phyloP scores from a whole-genome alignment of 2,797 vertebrate species.

The Mastacembelus armatus region DNA sequence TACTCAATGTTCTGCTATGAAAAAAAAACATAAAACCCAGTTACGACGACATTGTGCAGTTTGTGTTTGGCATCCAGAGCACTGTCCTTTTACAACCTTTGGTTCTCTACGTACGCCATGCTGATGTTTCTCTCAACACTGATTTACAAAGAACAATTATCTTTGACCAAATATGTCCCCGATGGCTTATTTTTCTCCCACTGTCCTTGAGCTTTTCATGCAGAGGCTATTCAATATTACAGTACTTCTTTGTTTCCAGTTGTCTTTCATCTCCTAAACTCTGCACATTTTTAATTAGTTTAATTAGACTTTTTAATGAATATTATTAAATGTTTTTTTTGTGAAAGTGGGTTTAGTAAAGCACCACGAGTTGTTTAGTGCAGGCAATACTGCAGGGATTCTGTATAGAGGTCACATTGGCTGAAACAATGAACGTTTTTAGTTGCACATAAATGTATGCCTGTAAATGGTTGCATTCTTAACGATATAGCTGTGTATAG shows the following conservation, averaged over 20 bases:
- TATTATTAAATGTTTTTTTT: no score
- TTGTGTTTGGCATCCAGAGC: background rate
- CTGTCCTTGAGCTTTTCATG: constrained; percentile 55
- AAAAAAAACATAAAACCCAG: background rate
- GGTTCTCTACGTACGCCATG: background rate
- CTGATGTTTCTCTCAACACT: constrained; percentile 32
- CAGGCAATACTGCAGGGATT: background rate
- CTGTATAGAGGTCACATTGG: background rate
- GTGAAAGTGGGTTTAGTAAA: no score
- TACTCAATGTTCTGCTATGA: background rate
- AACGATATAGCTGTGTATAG: no score
- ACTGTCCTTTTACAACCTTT: background rate
- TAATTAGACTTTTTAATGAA: constrained; percentile 1
- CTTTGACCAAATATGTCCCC: constrained; percentile 36
- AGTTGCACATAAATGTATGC: no score
- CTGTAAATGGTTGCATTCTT: no score
- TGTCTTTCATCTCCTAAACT: constrained; percentile 8
- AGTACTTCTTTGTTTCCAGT: constrained; percentile 23
- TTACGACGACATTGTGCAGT: background rate
- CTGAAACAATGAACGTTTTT: no score
- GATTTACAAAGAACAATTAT: constrained; percentile 55
- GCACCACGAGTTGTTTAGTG: no score
- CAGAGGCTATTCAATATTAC: constrained; percentile 18
- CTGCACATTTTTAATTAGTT: constrained; percentile 31
- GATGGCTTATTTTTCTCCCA: constrained; percentile 10